These are phyloP conservation scores for Trachelus troglodyta DNA, from an alignment of 2,888 invertebrate genomes.

Conservation along the genomic window DNA sequence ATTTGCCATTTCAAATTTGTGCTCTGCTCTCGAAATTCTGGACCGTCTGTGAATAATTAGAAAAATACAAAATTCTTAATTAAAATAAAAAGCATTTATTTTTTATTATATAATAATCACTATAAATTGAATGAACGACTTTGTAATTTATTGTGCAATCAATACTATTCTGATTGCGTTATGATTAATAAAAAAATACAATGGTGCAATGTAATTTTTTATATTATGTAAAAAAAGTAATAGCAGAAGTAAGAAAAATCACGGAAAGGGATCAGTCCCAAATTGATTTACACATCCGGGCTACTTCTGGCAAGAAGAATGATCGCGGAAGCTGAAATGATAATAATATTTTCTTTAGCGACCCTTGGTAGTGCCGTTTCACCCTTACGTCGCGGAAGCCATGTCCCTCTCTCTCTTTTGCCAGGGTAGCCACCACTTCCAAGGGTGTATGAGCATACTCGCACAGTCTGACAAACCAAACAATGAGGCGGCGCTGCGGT, in stretches of 20 bases:
- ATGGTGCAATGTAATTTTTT: neutral
- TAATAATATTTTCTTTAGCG: constrained; percentile 34
- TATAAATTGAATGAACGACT: neutral
- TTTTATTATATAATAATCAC: neutral
- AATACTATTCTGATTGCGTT: neutral
- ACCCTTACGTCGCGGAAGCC: neutral
- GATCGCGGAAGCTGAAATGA: constrained; percentile 16
- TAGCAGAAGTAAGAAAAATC: neutral
- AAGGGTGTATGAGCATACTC: neutral
- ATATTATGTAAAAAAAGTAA: neutral
- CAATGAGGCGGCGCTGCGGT: constrained; percentile 57
- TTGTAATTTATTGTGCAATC: neutral
- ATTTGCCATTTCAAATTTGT: neutral
- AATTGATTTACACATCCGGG: neutral
- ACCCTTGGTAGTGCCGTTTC: neutral
- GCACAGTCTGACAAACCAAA: constrained; percentile 48
- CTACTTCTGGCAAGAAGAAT: constrained; percentile 11
- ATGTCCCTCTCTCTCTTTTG: neutral
- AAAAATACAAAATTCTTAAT: neutral
- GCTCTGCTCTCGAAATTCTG: neutral
- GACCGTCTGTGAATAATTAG: neutral
- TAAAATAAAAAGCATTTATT: neutral
- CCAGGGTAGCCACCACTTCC: neutral
- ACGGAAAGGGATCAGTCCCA: neutral
- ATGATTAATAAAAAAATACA: neutral